phyloP scores from a whole-genome alignment of 2,113 vertebrate species.

The Rhinopomastus cyanomelas region DNA sequence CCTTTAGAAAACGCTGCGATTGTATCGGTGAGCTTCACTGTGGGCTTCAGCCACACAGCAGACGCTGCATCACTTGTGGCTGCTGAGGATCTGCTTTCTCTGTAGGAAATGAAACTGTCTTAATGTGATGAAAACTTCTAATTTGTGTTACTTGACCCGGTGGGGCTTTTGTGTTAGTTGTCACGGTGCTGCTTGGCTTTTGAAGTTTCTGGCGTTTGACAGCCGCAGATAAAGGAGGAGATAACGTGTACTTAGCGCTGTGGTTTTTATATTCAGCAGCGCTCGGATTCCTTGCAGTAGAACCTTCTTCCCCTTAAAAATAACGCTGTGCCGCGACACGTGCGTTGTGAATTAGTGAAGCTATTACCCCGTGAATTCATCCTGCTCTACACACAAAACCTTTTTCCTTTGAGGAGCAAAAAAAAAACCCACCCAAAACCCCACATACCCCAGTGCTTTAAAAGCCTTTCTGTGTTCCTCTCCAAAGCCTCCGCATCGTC shows the following conservation, averaged over 20 bases:
- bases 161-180: not conserved
- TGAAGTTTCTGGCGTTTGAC: not conserved
- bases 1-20: not conserved
- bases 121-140: slow-evolving; percentile 22
- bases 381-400: not conserved
- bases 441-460: not conserved
- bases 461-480: slow-evolving; percentile 7
- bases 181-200: not conserved
- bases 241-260: not conserved
- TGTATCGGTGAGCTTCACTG: not conserved
- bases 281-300: slow-evolving; percentile 4
- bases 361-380: slow-evolving; percentile 32
- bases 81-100: slow-evolving; percentile 49
- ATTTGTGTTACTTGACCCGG: not conserved
- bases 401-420: not conserved
- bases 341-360: not conserved
- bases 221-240: not conserved
- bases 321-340: not conserved
- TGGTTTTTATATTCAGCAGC: not conserved
- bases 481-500: not conserved
- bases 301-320: not conserved
- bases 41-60: not conserved
- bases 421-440: not conserved
- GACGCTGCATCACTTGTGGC: slow-evolving; percentile 69
- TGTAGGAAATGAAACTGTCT: not conserved